Conservation (phyloP, 2,113 vertebrate genomes). For the pig (Sus scrofa) region DNA sequence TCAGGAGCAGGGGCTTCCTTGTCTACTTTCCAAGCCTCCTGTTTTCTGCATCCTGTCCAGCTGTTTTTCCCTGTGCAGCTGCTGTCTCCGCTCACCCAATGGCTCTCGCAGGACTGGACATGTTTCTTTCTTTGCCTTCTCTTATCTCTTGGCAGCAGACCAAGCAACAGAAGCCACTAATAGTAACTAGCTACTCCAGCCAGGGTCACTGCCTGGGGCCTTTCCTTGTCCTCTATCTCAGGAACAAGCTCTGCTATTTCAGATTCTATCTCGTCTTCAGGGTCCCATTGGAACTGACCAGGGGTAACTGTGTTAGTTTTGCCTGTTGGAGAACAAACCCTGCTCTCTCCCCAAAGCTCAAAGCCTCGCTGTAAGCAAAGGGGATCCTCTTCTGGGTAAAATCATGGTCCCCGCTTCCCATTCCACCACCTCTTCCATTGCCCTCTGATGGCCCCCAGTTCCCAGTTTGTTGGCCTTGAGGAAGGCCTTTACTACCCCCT, state of each 20-base stretch:
- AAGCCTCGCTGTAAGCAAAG: fast-evolving
- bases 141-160: neutral
- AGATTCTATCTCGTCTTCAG: neutral
- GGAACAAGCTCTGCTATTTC: neutral
- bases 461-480: neutral
- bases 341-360: neutral
- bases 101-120: conserved; percentile 24
- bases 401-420: neutral
- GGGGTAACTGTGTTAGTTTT: neutral
- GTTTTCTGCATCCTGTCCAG: conserved; percentile 14
- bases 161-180: neutral
- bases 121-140: neutral
- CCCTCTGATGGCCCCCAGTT: neutral
- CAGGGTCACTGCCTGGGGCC: neutral
- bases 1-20: neutral
- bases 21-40: neutral
- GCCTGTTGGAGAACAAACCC: neutral
- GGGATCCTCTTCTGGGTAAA: neutral
- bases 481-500: neutral
- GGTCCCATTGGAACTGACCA: neutral
- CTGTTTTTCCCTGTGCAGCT: conserved; percentile 54
- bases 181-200: neutral
- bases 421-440: neutral
- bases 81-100: neutral
- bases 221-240: neutral